Base-by-base conservation (phyloP, 2,113 vertebrate species). In the Strix aluco region DNA sequence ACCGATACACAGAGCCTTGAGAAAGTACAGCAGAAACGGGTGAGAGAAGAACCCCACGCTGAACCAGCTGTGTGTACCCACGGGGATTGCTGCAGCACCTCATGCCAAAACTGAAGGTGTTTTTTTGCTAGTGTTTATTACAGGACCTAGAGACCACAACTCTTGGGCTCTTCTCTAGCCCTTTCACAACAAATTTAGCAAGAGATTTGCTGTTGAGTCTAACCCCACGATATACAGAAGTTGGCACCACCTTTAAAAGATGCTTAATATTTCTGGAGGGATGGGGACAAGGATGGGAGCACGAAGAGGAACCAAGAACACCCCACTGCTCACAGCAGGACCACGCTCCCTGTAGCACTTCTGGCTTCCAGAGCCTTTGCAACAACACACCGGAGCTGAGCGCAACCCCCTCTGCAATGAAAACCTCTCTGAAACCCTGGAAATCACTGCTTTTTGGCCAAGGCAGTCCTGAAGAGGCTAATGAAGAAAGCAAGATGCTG, bases 181-280 rank as follows among this genome's bases (percentile, higher is more conserved):
- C 34, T 67, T 85, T 30, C 32, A 73, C 6, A 13, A 44, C 4
- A 67, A 38, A n/a, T 42, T 70, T 9, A 59, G 51, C 49, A 19
- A 13, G 92, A 81, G 34, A 58, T 36, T 11, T 54, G 54, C 51
- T 77, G 30, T 36, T 73, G 40, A 70, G 30, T 32, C 75, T 74
- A 74, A 70, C 12, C 13, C 20, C 47, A n/a, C 0, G 0, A 62
- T 4, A 18, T 2, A 30, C 6, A 51, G 55, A 84, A 67, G 32
- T 5, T 55, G 38, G 42, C 49, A 32, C 11, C 25, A 66, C 22
- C 40, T 81, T 67, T 81, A 57, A 38, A 79, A 55, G 46, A 51
- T 13, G n/a, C 16, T n/a, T 38, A 15, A 7, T 46, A 22, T 55
- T 85, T 75, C 75, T 79, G 49, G 38, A 82, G 54, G 73, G 44